Evolutionary conservation across 2,888 invertebrate genomes (phyloP), one percentile per base, ranked within the genome.

Genomic region (Drosophila affinis): DNA sequence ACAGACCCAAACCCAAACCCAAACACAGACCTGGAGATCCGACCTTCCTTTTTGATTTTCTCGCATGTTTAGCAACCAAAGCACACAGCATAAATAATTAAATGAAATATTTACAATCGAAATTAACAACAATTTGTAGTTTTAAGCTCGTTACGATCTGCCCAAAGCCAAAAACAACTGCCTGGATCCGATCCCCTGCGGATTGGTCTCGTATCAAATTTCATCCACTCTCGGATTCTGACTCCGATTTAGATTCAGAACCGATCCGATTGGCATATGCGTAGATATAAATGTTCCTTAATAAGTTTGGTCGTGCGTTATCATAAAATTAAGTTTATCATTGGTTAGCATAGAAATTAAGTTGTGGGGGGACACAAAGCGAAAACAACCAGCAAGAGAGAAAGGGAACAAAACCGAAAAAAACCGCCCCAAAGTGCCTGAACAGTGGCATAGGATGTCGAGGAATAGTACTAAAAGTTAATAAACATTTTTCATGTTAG

Each of bases 111-210:
- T 84, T 84, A 89, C 83, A 68, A 63, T 76, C 76, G 46, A 76
- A 87, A 88, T 88, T 88, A 88, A 87, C 89, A 89, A 84, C 84
- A 88, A 83, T 87, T 88, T 84, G 89, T 84, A 75, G 87, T 67
- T 59, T 73, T 59, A 63, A 59, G 78, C 81, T 83, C 65, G 82
- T 86, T 83, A 74, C 67, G 77, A 76, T 73, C 78, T 51, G 3
- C 21, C 49, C 39, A 39, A 14, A 14, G 39, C 39, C 39, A 39
- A 62, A 46, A 46, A 39, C 55, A 17, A 46, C 55, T 54, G 45
- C 49, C 65, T 65, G 49, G 67, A 12, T 34, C 18, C 32, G 24
- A 12, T 61, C 73, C 76, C 83, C 88, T 75, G 74, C 49, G 57
- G 89, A 47, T 63, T n/a, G 53, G 34, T 55, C 12, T 29, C 48